A percentile compares a stretch with the other conserved stretches of the same genome.
phyloP scores from a whole-genome alignment of 2,113 vertebrate genomes.

The Mustela nigripes region DNA sequence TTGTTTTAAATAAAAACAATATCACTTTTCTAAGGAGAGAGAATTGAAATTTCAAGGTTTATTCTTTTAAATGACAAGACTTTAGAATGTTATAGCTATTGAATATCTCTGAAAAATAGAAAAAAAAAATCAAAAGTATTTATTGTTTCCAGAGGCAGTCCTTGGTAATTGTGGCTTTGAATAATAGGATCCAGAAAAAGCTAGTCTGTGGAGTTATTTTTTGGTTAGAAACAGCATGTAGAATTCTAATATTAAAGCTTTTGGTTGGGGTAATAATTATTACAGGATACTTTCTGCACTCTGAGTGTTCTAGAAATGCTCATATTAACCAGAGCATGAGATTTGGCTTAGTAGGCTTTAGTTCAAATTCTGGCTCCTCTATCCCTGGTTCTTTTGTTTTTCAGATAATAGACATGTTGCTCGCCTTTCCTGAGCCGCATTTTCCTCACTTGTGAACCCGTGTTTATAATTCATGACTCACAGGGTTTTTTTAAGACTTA shows the following conservation, averaged over 20 bases:
- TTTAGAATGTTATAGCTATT: slow-evolving; percentile 19
- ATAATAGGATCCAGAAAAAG: not conserved
- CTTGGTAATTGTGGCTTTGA: slow-evolving; percentile 28
- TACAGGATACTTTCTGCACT: not conserved
- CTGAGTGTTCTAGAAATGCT: not conserved
- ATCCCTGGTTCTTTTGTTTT: not conserved
- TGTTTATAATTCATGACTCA: not conserved
- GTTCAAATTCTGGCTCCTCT: not conserved
- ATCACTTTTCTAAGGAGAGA: not conserved
- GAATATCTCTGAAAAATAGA: slow-evolving; percentile 34
- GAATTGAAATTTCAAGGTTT: slow-evolving; percentile 45
- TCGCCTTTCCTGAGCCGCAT: not conserved
- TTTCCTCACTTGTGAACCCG: not conserved
- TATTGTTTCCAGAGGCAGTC: slow-evolving; percentile 58
- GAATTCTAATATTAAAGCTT: not conserved
- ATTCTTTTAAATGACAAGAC: slow-evolving; percentile 19
- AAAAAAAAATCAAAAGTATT: slow-evolving; percentile 29
- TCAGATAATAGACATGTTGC: not conserved
- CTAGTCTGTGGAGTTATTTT: not conserved
- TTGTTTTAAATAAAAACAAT: slow-evolving; percentile 58
- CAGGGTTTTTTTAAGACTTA: not conserved
- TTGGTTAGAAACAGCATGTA: not conserved
- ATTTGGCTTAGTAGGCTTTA: not conserved
- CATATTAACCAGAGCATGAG: not conserved
- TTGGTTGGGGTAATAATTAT: not conserved